Base-by-base conservation (phyloP, 2,797 vertebrate species). In the Pantherophis vulpinus region DNA sequence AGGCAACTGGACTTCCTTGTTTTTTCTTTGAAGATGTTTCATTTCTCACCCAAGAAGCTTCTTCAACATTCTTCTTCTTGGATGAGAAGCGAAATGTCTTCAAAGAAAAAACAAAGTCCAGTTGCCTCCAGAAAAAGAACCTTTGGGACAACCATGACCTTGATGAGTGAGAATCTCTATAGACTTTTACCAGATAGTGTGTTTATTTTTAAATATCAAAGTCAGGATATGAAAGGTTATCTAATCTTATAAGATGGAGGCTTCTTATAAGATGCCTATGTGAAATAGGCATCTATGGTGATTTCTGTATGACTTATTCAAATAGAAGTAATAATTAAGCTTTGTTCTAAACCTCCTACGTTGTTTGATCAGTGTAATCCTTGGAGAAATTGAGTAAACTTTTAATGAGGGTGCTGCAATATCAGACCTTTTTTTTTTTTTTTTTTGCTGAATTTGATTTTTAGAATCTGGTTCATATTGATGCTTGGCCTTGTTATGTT, bases 281-380 rank as follows among this genome's bases (percentile, higher is more conserved):
- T 74, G 54, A 91, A 56, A 47, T 60, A 47, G 70, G 37, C 0
- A 4, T 60, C 86, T 4, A 63, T 59, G 60, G 74, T 2, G 0
- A 87, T 60, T 92, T 0, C 0, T 91, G 83, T 87, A 94, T 90
- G 93, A 16, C 0, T 1, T 54, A 47, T 94, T 0, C 0, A 5
- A 70, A 90, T 88, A 29, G 66, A 0, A 11, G 18, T 4, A 2
- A 1, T 20, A 42, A 23, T 20, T 86, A 70, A 91, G 70, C 25
- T 91, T 95, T 59, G 5, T 86, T 88, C 32, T n/a, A 23, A 3
- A 0, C 29, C 51, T 93, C 83, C 32, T 58, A 0, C 0, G 27
- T 60, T 60, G 92, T 92, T 61, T 89, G 89, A 92, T 91, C 86
- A 94, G 54, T 92, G 91, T 83, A 27, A 60, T 27, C 92, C 87